A percentile compares a stretch with the other conserved stretches of the same genome.
phyloP scores from a whole-genome alignment of 2,113 vertebrate species.

The Cyprinodon brontotheroides region DNA sequence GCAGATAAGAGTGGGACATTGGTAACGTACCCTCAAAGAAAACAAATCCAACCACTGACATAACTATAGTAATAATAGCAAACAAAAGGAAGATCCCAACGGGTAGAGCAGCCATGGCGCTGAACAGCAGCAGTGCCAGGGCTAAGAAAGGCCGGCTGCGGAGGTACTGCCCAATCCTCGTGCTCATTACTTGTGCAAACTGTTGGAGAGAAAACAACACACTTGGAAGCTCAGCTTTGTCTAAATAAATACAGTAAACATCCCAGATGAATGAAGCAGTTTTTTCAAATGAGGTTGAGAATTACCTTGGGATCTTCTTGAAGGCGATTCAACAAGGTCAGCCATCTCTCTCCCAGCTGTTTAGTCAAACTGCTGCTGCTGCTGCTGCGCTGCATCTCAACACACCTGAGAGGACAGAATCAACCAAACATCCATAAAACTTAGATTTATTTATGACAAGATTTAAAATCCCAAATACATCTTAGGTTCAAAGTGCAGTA shows the following conservation, averaged over 20 bases:
- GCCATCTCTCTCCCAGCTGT: constrained; percentile 44
- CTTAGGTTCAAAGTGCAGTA: too few species aligned
- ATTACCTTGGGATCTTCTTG: constrained; percentile 61
- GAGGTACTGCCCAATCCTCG: constrained; percentile 82
- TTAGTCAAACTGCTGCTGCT: constrained; percentile 20
- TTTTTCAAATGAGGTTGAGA: background rate
- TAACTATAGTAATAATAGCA: constrained; percentile 78
- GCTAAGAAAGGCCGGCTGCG: constrained; percentile 84
- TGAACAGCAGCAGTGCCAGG: constrained; percentile 82
- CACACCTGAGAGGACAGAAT: constrained; percentile 4
- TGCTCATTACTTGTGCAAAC: constrained; percentile 84
- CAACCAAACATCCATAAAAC: background rate
- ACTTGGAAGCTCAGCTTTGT: background rate
- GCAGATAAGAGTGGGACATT: background rate
- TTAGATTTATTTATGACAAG: background rate
- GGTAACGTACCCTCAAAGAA: constrained; percentile 84
- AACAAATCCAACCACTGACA: constrained; percentile 81
- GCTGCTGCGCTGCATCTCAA: constrained; percentile 46
- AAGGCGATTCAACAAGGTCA: constrained; percentile 26
- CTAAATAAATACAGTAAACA: background rate
- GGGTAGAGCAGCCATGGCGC: constrained; percentile 80
- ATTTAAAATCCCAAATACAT: too few species aligned
- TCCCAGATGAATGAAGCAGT: background rate
- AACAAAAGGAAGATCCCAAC: constrained; percentile 85
- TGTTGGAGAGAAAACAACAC: constrained; percentile 51